Evolutionary conservation across 2,113 vertebrate species (phyloP), one percentile per base, ranked within the genome.

Genomic region (Callionymus lyra): DNA sequence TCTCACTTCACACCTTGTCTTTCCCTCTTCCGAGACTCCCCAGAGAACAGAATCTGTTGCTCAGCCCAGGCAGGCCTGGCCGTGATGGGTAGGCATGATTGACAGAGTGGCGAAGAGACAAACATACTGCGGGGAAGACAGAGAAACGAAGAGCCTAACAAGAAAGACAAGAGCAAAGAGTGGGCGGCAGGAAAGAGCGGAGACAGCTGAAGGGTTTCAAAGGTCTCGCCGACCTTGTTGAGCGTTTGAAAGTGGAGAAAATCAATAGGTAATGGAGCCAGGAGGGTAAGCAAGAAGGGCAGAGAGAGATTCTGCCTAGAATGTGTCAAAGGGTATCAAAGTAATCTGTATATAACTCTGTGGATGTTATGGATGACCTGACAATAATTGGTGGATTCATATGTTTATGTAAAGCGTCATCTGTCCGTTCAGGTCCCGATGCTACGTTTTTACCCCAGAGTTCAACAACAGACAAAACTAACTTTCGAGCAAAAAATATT

Each of bases 231-330:
- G 77, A 81, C 79, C 76, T 81, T 76, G 65, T 27, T 16, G 52
- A 46, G 67, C 48, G 18, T 65, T 78, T 63, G 54, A 69, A 56
- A 71, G 34, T 49, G 55, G 65, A 70, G 51, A 63, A 68, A 83
- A 84, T 83, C 80, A 70, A 84, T 84, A 74, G 53, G 65, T 66
- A 80, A 76, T 74, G 75, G 70, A 80, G 68, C 69, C 54, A 37
- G 43, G 48, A 27, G 53, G 67, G 68, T 67, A 71, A 74, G 72
- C 67, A 70, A 72, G 47, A 43, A 65, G 63, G 58, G 49, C 58
- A 57, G 31, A 34, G 56, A 31, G 38, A 65, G 67, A 53, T 66
- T 50, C 47, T 50, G 53, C 38, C 43, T 31, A 33, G 40, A 52
- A 10, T 27, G 68, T 45, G 53, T 37, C 38, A 16, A 3, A 41